Evolutionary conservation across 92 coral and sea anemone species (phyloP), one percentile per base, ranked within the genome.

Genomic region (Palythoa caribaeorum): DNA sequence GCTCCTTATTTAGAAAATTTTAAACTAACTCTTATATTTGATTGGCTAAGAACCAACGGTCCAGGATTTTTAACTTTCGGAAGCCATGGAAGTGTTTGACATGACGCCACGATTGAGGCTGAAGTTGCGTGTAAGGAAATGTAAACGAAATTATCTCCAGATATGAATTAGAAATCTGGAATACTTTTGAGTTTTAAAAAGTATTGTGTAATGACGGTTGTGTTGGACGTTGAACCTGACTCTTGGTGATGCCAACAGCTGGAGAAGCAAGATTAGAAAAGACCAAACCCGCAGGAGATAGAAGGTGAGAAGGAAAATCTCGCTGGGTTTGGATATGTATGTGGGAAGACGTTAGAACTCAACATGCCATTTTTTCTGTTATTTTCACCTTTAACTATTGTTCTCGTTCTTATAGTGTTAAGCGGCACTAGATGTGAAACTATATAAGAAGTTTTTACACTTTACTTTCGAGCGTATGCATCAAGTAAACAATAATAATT

Each of bases 191-290:
- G 47, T 9, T 68, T 51, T 47, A 4, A 16, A 68, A 65, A 57
- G 75, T 81, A 44, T 36, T 65, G 17, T 20, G 86, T 65, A 63
- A 68, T 81, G 86, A 65, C n/a, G 48, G 15, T 68, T 81, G 16
- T 78, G 55, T 54, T 35, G 37, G 71, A 36, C 54, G 83, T 81
- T 14, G 20, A 20, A 65, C 60, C 35, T 12, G 60, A 81, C 39
- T 7, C 74, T 20, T 81, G 86, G 76, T 65, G 17, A 81, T 81
- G 86, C 86, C 86, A n/a, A 81, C 86, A 21, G 86, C 86, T 21
- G 86, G 86, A 81, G 86, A 81, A 81, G 86, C 86, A 68, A 81
- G 75, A 40, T 81, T 81, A 71, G 66, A 81, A n/a, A 81, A 81
- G 47, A 21, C 63, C 16, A 81, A 81, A 81, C 19, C 60, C 40